These are phyloP conservation scores for Furcifer pardalis DNA, from an alignment of 2,797 vertebrate genomes.

Conservation along the genomic window DNA sequence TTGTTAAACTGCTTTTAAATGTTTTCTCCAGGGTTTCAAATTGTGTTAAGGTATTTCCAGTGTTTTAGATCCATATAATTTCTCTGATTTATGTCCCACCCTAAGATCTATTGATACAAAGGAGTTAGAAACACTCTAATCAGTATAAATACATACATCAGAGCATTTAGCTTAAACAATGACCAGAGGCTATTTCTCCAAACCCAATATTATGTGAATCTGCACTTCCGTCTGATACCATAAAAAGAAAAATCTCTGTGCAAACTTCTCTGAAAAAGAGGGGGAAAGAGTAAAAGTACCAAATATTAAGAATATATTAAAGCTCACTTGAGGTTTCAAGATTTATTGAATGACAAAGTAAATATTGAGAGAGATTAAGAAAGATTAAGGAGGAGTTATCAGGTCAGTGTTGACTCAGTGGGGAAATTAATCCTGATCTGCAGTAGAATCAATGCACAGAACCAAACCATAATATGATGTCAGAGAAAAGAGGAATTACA, in stretches of 20 bases:
- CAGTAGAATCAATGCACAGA: slow-evolving; percentile 45
- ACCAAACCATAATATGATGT: slow-evolving; percentile 10
- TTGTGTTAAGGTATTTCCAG: too few relatives aligned
- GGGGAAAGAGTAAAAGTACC: slow-evolving; percentile 46
- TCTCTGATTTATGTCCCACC: too few relatives aligned
- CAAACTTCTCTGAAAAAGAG: slow-evolving; percentile 20
- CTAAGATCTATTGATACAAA: too few relatives aligned
- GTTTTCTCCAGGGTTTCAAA: too few relatives aligned
- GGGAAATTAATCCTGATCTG: slow-evolving; percentile 48
- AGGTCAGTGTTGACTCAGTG: slow-evolving; percentile 60
- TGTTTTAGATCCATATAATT: too few relatives aligned
- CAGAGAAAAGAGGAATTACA: neutral
- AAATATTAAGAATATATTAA: slow-evolving; percentile 47
- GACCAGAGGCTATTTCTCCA: neutral
- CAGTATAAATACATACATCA: too few relatives aligned
- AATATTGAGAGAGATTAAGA: slow-evolving; percentile 68
- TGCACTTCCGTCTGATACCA: slow-evolving; percentile 35
- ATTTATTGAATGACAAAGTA: slow-evolving; percentile 60
- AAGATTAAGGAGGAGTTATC: slow-evolving; percentile 58
- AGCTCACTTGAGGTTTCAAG: slow-evolving; percentile 8
- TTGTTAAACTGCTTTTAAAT: too few relatives aligned
- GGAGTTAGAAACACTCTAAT: too few relatives aligned
- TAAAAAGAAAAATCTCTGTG: slow-evolving; percentile 2
- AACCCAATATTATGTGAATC: neutral
- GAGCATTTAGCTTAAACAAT: neutral